Percentiles rank a stretch among this genome's conserved stretches.
These are phyloP conservation scores for Menura novaehollandiae DNA, from an alignment of 2,113 vertebrate genomes.

Conservation along the genomic window DNA sequence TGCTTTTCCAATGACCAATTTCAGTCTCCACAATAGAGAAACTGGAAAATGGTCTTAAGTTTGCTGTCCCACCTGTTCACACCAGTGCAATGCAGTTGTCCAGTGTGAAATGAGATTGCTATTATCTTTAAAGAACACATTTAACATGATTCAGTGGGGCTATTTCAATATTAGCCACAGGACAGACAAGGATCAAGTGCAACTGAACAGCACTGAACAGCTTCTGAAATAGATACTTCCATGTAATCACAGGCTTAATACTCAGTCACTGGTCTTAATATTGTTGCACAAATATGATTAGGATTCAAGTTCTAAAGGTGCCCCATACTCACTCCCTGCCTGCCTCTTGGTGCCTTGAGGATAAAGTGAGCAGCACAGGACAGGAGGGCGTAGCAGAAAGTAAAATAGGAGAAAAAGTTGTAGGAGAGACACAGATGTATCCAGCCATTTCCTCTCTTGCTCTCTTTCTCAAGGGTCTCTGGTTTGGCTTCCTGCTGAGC, in stretches of 20 bases:
- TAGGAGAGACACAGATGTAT: too few relatives aligned
- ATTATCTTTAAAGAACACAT: neutral
- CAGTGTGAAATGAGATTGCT: neutral
- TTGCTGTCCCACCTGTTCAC: neutral
- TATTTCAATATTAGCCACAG: neutral
- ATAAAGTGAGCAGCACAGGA: neutral
- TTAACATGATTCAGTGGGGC: neutral
- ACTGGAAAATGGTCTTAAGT: neutral
- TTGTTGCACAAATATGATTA: neutral
- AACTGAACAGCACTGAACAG: neutral
- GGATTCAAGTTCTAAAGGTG: neutral
- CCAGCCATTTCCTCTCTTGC: neutral
- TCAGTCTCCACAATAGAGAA: neutral
- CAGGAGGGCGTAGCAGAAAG: neutral
- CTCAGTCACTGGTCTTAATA: neutral
- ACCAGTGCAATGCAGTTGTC: neutral
- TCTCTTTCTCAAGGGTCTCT: neutral
- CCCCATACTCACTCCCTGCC: neutral
- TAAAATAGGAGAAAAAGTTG: neutral
- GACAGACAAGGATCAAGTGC: neutral
- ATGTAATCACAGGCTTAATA: neutral
- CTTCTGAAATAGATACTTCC: neutral
- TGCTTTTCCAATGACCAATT: neutral
- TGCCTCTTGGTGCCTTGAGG: neutral
- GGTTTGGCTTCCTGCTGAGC: neutral